Percentiles rank a stretch among this genome's conserved stretches.
Evolutionary conservation across 2,113 vertebrate genomes (phyloP).

Genomic region (Smithornis capensis): DNA sequence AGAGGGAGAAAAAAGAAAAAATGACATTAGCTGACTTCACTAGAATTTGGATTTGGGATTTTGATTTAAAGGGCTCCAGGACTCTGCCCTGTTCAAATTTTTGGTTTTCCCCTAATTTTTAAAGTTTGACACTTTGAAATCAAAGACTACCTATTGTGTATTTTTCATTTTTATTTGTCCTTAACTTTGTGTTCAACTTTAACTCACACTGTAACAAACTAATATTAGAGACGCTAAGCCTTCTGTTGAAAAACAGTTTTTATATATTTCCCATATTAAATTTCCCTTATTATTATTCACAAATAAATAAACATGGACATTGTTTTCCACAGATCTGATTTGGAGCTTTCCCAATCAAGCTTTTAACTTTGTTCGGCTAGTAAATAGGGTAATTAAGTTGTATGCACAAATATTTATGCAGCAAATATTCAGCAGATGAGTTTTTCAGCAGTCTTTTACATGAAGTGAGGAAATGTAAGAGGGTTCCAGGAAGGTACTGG

Average conservation of each 20-base stretch:
- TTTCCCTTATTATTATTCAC: too few relatives aligned
- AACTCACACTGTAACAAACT: neutral
- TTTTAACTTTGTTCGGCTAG: neutral
- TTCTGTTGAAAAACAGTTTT: neutral
- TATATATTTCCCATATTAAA: too few relatives aligned
- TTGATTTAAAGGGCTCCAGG: neutral
- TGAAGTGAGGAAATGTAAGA: neutral
- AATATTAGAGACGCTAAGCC: neutral
- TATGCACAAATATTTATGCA: neutral
- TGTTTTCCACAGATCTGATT: neutral
- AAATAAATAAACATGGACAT: neutral
- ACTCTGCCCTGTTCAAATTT: fast-evolving
- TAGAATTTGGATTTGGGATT: neutral
- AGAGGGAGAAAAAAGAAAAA: neutral
- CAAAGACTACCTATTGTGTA: neutral
- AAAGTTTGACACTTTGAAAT: neutral
- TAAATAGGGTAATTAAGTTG: neutral
- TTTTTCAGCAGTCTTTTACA: neutral
- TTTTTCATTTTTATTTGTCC: neutral
- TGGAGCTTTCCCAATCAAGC: neutral
- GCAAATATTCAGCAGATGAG: neutral
- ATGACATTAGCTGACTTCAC: neutral
- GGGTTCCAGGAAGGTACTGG: neutral
- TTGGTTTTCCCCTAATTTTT: neutral
- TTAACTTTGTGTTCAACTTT: neutral